A percentile compares a stretch with the other conserved stretches of the same genome.
Evolutionary conservation across 1,140 invertebrate species (phyloP).

Genomic region (Pogonomyrmex californicus): DNA sequence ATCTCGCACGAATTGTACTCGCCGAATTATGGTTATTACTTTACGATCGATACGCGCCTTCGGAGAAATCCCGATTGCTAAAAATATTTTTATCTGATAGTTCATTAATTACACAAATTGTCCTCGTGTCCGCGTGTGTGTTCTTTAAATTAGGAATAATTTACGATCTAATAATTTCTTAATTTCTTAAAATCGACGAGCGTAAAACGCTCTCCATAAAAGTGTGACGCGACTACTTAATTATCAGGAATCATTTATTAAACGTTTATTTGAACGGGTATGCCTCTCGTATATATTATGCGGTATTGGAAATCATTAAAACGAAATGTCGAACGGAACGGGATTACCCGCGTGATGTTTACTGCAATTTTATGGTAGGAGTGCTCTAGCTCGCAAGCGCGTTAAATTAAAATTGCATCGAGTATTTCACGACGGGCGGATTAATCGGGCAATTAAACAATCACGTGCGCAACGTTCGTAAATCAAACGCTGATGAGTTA

Average conservation of each 20-base stretch:
- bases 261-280: not conserved
- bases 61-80: not conserved
- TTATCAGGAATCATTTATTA: conserved; percentile 4
- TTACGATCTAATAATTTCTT: not conserved
- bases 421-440: not conserved
- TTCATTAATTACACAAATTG: not conserved
- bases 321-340: not conserved
- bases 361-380: not conserved
- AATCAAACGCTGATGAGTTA: conserved; percentile 12
- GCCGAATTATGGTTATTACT: conserved; percentile 37
- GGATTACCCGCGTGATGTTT: not conserved
- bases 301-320: not conserved
- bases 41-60: conserved; percentile 13
- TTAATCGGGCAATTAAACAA: conserved; percentile 40
- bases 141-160: not conserved
- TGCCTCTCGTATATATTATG: not conserved
- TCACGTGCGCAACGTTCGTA: not conserved
- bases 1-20: conserved; percentile 1
- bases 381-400: not conserved
- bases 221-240: not conserved
- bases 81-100: not conserved
- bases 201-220: not conserved
- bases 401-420: conserved; percentile 16
- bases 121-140: not conserved
- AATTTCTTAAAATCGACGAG: not conserved